Evolutionary conservation across 2,888 invertebrate genomes (phyloP), one percentile per base, ranked within the genome.

Genomic region (Odontocolon sp.): DNA sequence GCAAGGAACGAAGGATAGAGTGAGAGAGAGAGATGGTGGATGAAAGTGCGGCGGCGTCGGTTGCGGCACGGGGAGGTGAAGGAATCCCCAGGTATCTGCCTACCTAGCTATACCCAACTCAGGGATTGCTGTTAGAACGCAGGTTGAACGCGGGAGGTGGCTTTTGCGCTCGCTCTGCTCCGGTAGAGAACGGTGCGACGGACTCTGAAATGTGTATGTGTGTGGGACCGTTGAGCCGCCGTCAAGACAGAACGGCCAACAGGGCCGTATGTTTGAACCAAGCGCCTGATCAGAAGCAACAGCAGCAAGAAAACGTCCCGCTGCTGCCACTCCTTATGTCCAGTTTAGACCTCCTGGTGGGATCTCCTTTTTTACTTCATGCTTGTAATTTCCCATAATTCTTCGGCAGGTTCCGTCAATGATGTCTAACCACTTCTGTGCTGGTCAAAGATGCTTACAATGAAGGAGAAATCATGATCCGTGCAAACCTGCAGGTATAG

Each of bases 121-220:
- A 47, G 40, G 36, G 71, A 57, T 28, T n/a, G 57, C 31, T 38
- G 66, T 57, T 45, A 45, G 77, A 80, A 80, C 82, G 87, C 88
- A 88, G 89, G 89, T 88, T 89, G 87, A 87, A 87, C 85, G 85
- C 86, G 84, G 85, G 85, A 87, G 87, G 86, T 83, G 84, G n/a
- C 63, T 28, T 52, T 28, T 2, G 14, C 50, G 5, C 8, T 5
- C 11, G 26, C 47, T 26, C 64, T n/a, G n/a, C n/a, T 33, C 63
- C 36, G 57, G 33, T 40, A 47, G 26, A 68, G 54, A 54, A 63
- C 61, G 63, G 59, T 50, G 18, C 11, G n/a, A n/a, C n/a, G 50
- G 31, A 52, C 50, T 11, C 11, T 8, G 8, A 2, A 11, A 31
- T 52, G 54, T 66, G 66, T 66, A 52, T 67, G 59, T 71, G 70